Evolutionary conservation across 2,888 invertebrate genomes (phyloP), one percentile per base, ranked within the genome.

Genomic region (Drosophila yooni): DNA sequence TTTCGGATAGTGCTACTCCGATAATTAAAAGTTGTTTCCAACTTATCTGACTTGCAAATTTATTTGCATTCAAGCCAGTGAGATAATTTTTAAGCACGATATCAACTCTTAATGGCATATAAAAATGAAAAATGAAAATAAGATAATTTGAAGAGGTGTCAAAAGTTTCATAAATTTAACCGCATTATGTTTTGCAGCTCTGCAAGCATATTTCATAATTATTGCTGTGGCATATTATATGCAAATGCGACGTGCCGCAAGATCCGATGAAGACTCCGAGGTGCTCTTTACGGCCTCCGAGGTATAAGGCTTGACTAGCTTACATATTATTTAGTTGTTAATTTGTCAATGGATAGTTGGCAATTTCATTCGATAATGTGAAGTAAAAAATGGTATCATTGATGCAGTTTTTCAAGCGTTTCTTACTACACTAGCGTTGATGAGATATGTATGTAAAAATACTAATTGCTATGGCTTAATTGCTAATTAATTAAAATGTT

Each of bases 171-270:
- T 5, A 31, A 31, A 0, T 5, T 10, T 38, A 18, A n/a, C 2
- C 57, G 11, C 25, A 21, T n/a, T 46, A 0, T n/a, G 27, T 46
- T 56, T 48, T 25, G 11, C 38, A 90, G 87, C 36, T 31, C 7
- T 83, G 4, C 46, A 82, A 13, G 43, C 54, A 2, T 88, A 88
- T 34, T 88, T 86, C 18, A 48, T 76, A 11, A 6, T 58, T 0
- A 58, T 88, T 1, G 83, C 76, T 3, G 10, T 71, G 0, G 70
- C 76, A 1, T 76, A 73, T 18, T 83, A 76, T 34, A 4, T 60
- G 27, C 63, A 75, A 3, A 18, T 83, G 27, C 27, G 34, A 38
- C 60, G 18, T 2, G 38, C 11, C 10, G 54, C 40, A 0, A 27
- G 10, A 21, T 8, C 57, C 0, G 75, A 74, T 0, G 56, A 68